Percentiles rank a stretch among this genome's conserved stretches.
phyloP scores from a whole-genome alignment of 2,888 invertebrate genomes.

The Stegana nigrithorax region DNA sequence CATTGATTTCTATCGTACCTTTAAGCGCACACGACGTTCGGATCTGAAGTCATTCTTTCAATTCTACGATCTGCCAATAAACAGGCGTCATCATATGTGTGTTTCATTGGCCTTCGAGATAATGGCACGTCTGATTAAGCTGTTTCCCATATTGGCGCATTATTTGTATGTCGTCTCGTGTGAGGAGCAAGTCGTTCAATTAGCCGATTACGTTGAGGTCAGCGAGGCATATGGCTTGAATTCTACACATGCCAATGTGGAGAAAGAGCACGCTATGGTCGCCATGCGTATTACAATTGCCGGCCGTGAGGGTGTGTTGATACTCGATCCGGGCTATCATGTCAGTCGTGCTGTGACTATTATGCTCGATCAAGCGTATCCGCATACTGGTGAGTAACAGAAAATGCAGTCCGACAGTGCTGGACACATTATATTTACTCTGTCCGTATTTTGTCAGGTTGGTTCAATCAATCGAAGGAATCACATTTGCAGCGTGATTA shows the following conservation, averaged over 20 bases:
- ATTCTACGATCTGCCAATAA: slow-evolving; percentile 82
- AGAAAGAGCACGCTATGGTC: slow-evolving; percentile 90
- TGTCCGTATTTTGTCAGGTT: slow-evolving; percentile 70
- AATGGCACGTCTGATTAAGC: slow-evolving; percentile 76
- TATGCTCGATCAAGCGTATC: slow-evolving; percentile 86
- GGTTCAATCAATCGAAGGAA: slow-evolving; percentile 87
- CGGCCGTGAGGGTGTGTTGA: slow-evolving; percentile 80
- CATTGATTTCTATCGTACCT: slow-evolving; percentile 76
- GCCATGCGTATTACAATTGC: slow-evolving; percentile 80
- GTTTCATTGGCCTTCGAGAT: slow-evolving; percentile 89
- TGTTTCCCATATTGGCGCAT: slow-evolving; percentile 76
- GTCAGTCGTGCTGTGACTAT: slow-evolving; percentile 86
- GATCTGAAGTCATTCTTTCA: slow-evolving; percentile 80
- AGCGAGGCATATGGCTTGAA: slow-evolving; percentile 70
- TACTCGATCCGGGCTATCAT: slow-evolving; percentile 93
- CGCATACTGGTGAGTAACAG: slow-evolving; percentile 75
- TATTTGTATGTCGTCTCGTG: slow-evolving; percentile 84
- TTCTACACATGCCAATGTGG: slow-evolving; percentile 70
- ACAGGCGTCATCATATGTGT: slow-evolving; percentile 84
- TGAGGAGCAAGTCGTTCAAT: slow-evolving; percentile 82
- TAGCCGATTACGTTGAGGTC: slow-evolving; percentile 72
- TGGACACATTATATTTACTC: not conserved
- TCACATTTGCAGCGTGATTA: slow-evolving; percentile 83
- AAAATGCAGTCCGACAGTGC: not conserved
- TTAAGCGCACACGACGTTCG: slow-evolving; percentile 74